These are phyloP conservation scores for Gymnosoma rotundatum DNA, from an alignment of 2,888 invertebrate genomes.

Conservation along the genomic window DNA sequence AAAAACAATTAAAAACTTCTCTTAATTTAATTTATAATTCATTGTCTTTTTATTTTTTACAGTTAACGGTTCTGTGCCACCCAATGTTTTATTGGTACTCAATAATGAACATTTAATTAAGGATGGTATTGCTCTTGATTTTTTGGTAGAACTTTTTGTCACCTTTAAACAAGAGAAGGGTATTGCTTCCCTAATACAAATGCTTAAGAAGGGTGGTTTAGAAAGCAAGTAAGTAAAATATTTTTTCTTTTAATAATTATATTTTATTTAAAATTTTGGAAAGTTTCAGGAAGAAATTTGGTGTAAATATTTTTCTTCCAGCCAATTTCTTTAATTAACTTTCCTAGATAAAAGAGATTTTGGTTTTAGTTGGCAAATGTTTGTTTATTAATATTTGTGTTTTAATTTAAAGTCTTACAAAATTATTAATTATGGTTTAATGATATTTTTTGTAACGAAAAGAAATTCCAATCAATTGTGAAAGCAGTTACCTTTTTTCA, in stretches of 20 bases:
- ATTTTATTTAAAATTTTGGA: slow-evolving; percentile 65
- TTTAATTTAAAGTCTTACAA: slow-evolving; percentile 75
- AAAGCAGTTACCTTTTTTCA: too few relatives aligned
- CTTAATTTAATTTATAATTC: not conserved
- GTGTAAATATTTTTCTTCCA: slow-evolving; percentile 53
- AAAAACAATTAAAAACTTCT: not conserved
- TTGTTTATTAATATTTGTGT: slow-evolving; percentile 76
- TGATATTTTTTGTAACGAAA: not conserved
- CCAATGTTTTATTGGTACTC: slow-evolving; percentile 92
- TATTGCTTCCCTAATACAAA: slow-evolving; percentile 90
- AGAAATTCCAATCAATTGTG: too few relatives aligned
- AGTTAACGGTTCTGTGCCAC: slow-evolving; percentile 94
- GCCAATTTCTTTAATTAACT: slow-evolving; percentile 80
- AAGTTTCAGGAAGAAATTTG: slow-evolving; percentile 77
- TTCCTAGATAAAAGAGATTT: slow-evolving; percentile 76
- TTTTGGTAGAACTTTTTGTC: slow-evolving; percentile 95
- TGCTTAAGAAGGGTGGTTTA: slow-evolving; percentile 93
- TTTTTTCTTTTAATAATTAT: slow-evolving; percentile 3
- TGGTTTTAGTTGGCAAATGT: slow-evolving; percentile 76
- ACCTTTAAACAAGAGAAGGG: slow-evolving; percentile 96
- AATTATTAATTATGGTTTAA: too few relatives aligned
- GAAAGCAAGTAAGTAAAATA: slow-evolving; percentile 84
- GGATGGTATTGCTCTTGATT: slow-evolving; percentile 96
- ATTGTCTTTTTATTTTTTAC: slow-evolving; percentile 50
- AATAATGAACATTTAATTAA: slow-evolving; percentile 96